Evolutionary conservation across 2,888 invertebrate species (phyloP), one percentile per base, ranked within the genome.

Genomic region (Tiliacea citrago): DNA sequence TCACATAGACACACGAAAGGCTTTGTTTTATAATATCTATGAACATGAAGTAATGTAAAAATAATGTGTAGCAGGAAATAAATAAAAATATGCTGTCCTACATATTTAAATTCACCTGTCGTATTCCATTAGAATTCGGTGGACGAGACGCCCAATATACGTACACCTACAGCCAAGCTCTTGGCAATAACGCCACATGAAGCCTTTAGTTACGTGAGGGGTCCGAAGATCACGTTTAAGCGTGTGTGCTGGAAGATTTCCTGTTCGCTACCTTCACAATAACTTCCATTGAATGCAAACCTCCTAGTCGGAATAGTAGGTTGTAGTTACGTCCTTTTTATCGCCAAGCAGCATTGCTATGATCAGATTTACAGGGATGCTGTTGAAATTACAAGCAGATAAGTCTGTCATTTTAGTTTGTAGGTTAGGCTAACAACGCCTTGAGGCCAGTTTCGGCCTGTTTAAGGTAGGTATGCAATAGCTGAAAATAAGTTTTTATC

Each of bases 121-220:
- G 84, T 81, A 84, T 81, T 84, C 70, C 70, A 81, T 81, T 81
- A 84, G 68, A 65, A 84, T 81, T 74, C 74, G 55, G 45, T 53
- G 47, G 35, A 74, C 57, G 70, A 60, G 10, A 53, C 47, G 58
- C 42, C 39, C 24, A 51, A 60, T 70, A 47, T 55, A 42, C 12
- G 57, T 70, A 69, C 42, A 72, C 47, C 10, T 66, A 69, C 2
- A 72, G 16, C 49, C n/a, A 35, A 29, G 49, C 45, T 42, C 45
- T 70, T 57, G 51, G 61, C 72, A 79, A 57, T 45, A 60, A 53
- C 35, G 63, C 35, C 63, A 74, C 55, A 49, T 84, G 67, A 21
- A 68, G 84, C 69, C 49, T 81, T 81, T 65, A 70, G 51, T 42
- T 65, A 84, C 84, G 84, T 74, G 62, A 73, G 57, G 57, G 53